These are phyloP conservation scores for Heliconius hewitsoni DNA, from an alignment of 1,140 invertebrate species.

Conservation along the genomic window DNA sequence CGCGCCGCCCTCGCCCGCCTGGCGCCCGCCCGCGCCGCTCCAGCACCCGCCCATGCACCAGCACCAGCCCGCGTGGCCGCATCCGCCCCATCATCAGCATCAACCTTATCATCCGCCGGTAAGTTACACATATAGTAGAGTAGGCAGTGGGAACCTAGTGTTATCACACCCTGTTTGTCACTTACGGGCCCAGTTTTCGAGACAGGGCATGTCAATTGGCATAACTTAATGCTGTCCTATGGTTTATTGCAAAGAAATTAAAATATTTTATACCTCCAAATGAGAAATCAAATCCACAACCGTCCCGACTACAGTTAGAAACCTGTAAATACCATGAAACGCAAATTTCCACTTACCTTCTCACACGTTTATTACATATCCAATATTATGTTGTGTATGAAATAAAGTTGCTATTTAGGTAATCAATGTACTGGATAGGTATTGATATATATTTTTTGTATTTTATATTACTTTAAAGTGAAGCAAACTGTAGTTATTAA, in stretches of 20 bases:
- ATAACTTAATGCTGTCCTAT: no score
- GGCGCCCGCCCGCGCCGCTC: constrained; percentile 42
- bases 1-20: constrained; percentile 51
- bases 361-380: no score
- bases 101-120: constrained; percentile 68
- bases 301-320: no score
- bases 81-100: constrained; percentile 35
- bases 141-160: background rate
- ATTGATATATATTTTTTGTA: background rate
- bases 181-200: no score
- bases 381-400: no score
- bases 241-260: no score
- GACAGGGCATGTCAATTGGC: no score
- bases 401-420: no score
- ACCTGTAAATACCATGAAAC: no score
- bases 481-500: background rate
- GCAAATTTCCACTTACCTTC: no score
- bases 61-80: constrained; percentile 35
- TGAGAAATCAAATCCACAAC: no score
- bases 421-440: background rate
- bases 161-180: background rate
- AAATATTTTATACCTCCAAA: no score
- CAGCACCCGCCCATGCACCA: constrained; percentile 51
- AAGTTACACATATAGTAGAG: constrained; percentile 2
- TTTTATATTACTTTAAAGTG: background rate